Evolutionary conservation across 2,888 invertebrate genomes (phyloP).

Genomic region (Halictus ligatus): DNA sequence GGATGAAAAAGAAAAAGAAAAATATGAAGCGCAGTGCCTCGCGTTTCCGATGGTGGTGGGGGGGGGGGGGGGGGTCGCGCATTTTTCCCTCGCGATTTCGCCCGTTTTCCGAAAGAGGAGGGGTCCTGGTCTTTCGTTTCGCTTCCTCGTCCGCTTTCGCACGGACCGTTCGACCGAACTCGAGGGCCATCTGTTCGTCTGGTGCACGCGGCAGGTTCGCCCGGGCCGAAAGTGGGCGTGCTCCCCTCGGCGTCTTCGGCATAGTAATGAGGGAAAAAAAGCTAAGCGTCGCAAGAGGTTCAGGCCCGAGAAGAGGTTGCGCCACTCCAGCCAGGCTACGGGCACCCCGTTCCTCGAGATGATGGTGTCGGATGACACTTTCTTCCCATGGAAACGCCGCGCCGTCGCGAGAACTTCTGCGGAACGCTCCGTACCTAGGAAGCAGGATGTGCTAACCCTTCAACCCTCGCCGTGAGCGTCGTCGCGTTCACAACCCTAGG

Average conservation of each 20-base stretch:
- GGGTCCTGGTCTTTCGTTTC: constrained; percentile 29
- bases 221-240: constrained; percentile 73
- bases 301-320: constrained; percentile 34
- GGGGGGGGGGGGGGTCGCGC: background rate
- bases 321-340: constrained; percentile 12
- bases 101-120: constrained; percentile 40
- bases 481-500: background rate
- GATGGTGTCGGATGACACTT: constrained; percentile 70
- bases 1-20: background rate
- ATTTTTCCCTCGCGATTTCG: constrained; percentile 27
- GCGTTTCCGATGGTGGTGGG: background rate
- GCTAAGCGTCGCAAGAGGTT: constrained; percentile 2
- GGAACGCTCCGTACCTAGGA: constrained; percentile 54
- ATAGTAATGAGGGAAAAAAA: constrained; percentile 55
- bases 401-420: constrained; percentile 26
- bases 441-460: constrained; percentile 56
- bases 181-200: constrained; percentile 75
- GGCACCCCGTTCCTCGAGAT: constrained; percentile 18
- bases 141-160: constrained; percentile 54
- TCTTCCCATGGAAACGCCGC: constrained; percentile 53
- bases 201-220: constrained; percentile 65
- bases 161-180: constrained; percentile 52
- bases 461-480: constrained; percentile 1
- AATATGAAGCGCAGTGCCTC: background rate
- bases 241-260: constrained; percentile 38